A percentile compares a stretch with the other conserved stretches of the same genome.
phyloP scores from a whole-genome alignment of 1,140 invertebrate genomes.

The Maconellicoccus hirsutus region DNA sequence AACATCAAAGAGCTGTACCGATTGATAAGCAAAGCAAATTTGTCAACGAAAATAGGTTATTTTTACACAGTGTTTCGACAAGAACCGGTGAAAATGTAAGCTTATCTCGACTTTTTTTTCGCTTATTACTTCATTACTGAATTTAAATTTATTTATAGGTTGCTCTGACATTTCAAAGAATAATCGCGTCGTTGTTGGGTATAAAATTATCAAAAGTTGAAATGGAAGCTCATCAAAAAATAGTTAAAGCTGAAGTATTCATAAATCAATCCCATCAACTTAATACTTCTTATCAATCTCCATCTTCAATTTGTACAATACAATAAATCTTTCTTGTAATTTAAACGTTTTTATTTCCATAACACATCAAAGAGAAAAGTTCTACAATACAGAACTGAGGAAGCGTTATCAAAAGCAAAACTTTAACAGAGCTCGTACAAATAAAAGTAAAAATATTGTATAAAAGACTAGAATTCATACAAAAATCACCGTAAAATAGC shows the following conservation, averaged over 20 bases:
- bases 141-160: neutral
- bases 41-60: constrained; percentile 59
- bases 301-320: constrained; percentile 6
- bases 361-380: too few species aligned
- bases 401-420: too few species aligned
- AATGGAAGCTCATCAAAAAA: constrained; percentile 12
- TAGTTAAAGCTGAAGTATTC: constrained; percentile 11
- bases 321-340: neutral
- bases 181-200: neutral
- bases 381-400: too few species aligned
- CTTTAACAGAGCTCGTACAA: too few species aligned
- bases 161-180: neutral
- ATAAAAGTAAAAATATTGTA: too few species aligned
- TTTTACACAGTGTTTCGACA: constrained; percentile 66
- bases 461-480: too few species aligned
- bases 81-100: constrained; percentile 78
- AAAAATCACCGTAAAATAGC: too few species aligned
- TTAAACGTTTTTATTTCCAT: too few species aligned
- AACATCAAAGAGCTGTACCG: constrained; percentile 69
- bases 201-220: constrained; percentile 11
- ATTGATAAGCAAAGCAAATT: constrained; percentile 67
- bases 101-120: constrained; percentile 17
- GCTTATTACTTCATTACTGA: neutral
- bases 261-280: neutral
- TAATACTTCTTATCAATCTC: neutral